phyloP scores from a whole-genome alignment of 2,888 invertebrate species.

The Diarsia mendica region DNA sequence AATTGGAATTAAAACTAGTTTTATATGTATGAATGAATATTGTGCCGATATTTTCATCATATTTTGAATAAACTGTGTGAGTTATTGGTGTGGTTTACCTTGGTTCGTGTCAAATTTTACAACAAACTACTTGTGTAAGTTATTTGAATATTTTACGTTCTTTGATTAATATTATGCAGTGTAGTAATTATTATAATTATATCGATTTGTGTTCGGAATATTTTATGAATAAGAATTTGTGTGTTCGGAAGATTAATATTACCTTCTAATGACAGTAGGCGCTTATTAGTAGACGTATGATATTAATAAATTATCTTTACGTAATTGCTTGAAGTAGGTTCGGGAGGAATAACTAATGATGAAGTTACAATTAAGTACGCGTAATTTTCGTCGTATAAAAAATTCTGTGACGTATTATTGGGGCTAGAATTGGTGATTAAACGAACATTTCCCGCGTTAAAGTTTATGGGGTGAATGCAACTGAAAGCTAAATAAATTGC shows the following conservation, averaged over 20 bases:
- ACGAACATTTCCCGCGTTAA: constrained; percentile 21
- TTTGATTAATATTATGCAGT: constrained; percentile 37
- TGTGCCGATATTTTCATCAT: constrained; percentile 38
- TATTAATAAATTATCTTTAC: constrained; percentile 38
- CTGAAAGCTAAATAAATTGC: constrained; percentile 46
- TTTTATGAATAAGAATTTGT: constrained; percentile 32
- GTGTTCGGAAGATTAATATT: constrained; percentile 34
- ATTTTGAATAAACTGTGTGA: constrained; percentile 58
- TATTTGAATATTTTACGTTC: constrained; percentile 27
- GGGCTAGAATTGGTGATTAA: constrained; percentile 23
- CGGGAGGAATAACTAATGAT: neutral
- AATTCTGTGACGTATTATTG: neutral
- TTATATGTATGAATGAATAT: constrained; percentile 41
- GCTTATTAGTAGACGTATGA: constrained; percentile 8
- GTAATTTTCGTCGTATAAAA: neutral
- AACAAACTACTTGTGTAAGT: constrained; percentile 58
- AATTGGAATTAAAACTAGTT: constrained; percentile 36
- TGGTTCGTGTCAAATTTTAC: constrained; percentile 58
- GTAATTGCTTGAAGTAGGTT: constrained; percentile 1
- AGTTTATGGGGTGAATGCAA: constrained; percentile 51
- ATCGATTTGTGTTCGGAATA: constrained; percentile 38
- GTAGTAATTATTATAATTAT: constrained; percentile 53
- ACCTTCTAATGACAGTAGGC: constrained; percentile 6
- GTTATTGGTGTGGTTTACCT: constrained; percentile 65
- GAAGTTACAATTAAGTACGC: neutral